Conservation (phyloP, 2,797 vertebrate species). For the Adrianichthys oophorus region DNA sequence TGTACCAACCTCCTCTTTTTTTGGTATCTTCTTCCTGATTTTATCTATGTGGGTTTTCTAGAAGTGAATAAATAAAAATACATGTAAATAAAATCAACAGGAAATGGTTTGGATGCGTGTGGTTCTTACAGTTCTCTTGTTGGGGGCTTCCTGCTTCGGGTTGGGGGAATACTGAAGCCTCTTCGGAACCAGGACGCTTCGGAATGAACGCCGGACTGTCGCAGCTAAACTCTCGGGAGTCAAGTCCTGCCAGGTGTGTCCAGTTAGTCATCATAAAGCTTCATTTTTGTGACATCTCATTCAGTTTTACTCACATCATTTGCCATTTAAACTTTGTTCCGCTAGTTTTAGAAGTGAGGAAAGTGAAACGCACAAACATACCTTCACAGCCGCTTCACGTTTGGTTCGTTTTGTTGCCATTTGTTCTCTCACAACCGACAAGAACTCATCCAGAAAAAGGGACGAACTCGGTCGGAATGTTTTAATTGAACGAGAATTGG, state of each 20-base stretch:
- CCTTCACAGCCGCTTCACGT: slow-evolving; percentile 5
- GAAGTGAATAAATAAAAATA: not conserved
- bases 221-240: slow-evolving; percentile 2
- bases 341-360: not conserved
- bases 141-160: not conserved
- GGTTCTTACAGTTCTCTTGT: slow-evolving; percentile 27
- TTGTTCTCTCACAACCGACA: accelerated
- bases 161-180: slow-evolving; percentile 30
- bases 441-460: accelerated
- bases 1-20: slow-evolving; percentile 16
- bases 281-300: not conserved
- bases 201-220: slow-evolving; percentile 21
- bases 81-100: not conserved
- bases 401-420: slow-evolving; percentile 36
- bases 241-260: slow-evolving; percentile 27
- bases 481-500: not conserved
- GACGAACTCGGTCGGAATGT: accelerated
- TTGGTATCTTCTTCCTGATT: not conserved
- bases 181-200: slow-evolving; percentile 16
- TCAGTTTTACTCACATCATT: not conserved
- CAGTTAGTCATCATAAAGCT: not conserved
- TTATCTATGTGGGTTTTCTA: slow-evolving; percentile 26
- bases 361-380: not conserved
- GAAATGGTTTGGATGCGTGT: accelerated
- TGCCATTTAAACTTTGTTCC: not conserved